Evolutionary conservation across 1,140 invertebrate genomes (phyloP), one percentile per base, ranked within the genome.

Genomic region (Neodiprion fabricii): DNA sequence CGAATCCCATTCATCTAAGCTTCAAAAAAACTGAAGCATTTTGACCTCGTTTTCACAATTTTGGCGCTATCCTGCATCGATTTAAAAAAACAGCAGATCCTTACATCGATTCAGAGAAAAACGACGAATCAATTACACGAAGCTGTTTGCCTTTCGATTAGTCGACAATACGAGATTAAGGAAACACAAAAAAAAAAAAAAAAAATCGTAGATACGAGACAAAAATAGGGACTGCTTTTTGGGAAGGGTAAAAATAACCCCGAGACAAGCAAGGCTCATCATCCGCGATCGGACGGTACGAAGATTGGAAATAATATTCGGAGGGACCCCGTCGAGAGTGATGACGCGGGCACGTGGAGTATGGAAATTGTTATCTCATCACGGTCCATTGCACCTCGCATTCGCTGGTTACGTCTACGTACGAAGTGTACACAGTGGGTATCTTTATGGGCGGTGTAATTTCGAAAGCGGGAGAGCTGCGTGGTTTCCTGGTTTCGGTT

Each of bases 351-450:
- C 53, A 61, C 28, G 28, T 40, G 5, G 28, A 40, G 53, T 61
- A 61, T 61, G 53, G 53, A 61, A 61, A 61, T 61, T 61, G 53
- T 61, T 61, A 61, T 61, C 53, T 61, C n/a, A 17, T 61, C 53
- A 61, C 53, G n/a, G 11, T 12, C 53, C 53, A 61, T 61, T 61
- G 53, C 53, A 61, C 53, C 53, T 9, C 53, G 11, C 53, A 61
- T 61, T 61, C 53, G 4, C 53, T 14, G 11, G 53, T 61, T 61
- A 17, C 8, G n/a, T 61, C 28, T 40, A 61, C 7, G 11, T 61
- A 61, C 53, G 53, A 40, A 3, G 28, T 40, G 28, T 40, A 40
- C 28, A 40, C 28, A 40, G 53, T 40, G 28, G 28, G 28, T 40
- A 40, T 40, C 28, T 40, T 40, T 40, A 40, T 40, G 28, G 28